Evolutionary conservation across 2,888 invertebrate genomes (phyloP), one percentile per base, ranked within the genome.

Genomic region (Pelosia muscerda): DNA sequence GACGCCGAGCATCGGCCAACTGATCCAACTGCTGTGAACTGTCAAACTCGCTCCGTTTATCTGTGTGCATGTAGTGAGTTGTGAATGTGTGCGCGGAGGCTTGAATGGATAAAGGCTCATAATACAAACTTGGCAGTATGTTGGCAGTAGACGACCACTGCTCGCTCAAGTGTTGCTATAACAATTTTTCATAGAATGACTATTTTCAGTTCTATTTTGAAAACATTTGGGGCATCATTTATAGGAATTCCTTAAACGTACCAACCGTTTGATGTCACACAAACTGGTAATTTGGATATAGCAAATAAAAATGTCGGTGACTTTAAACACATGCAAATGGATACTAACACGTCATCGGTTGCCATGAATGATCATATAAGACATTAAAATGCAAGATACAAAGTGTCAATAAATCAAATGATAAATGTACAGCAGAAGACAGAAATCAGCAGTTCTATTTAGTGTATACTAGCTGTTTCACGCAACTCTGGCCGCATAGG

Each of bases 1-100:
- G 90, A 88, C 92, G 93, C 93, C 93, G 92, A 86, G 86, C 92
- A 89, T 90, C 93, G 94, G 91, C 92, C 90, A 90, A 95, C 94
- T 94, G 93, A 92, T 84, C 86, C 84, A 82, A 78, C 77, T 82
- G 82, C 83, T 82, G 86, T 83, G 87, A 92, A 91, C 92, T 92
- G 93, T 92, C 93, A 94, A 94, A 94, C 94, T 90, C 88, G 93
- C 91, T 92, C 85, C 76, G 81, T 78, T 83, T 86, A 81, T 82
- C 83, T 80, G 83, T 84, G 87, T 88, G 86, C 66, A 63, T 34
- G 23, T 54, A 28, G 77, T 77, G 81, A 81, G 78, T 34, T 71
- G 54, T 68, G 63, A 54, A 49, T 69, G 81, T 81, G 84, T 76
- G 81, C 68, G 75, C 77, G 85, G 78, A 92, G 92, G 91, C 92